Conservation (phyloP, 2,113 vertebrate species). For the Gnathonemus longibarbis region DNA sequence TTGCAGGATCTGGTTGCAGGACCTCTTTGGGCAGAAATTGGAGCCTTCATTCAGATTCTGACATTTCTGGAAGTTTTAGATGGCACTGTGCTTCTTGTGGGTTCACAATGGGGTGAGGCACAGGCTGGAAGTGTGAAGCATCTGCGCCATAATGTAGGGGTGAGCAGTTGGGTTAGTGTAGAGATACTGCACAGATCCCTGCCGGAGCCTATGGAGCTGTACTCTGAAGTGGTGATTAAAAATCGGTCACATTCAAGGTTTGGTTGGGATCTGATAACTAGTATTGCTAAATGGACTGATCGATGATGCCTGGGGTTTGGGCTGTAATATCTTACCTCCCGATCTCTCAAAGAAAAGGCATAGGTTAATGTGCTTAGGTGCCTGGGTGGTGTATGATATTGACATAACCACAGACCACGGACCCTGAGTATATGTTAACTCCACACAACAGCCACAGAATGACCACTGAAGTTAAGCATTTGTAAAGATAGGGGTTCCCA, state of each 20-base stretch:
- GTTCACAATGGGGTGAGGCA: neutral
- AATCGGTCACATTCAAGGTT: neutral
- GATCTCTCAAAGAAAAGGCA: neutral
- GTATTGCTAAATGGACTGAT: neutral
- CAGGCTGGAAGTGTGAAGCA: neutral
- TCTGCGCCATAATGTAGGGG: neutral
- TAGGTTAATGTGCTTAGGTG: neutral
- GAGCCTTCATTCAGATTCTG: neutral
- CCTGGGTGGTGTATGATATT: neutral
- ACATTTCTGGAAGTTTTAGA: neutral
- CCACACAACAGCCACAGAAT: neutral
- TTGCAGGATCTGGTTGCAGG: neutral
- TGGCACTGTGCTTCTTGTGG: neutral
- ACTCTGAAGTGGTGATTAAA: neutral
- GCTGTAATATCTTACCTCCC: neutral
- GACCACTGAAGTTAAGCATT: neutral
- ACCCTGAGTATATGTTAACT: neutral
- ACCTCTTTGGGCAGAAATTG: neutral
- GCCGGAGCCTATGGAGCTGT: neutral
- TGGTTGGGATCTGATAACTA: neutral
- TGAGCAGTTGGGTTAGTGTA: neutral
- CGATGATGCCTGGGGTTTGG: neutral
- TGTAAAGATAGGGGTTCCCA: neutral
- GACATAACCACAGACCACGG: neutral
- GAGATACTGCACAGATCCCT: neutral